Percentiles rank a stretch among this genome's conserved stretches.
Evolutionary conservation across 2,797 vertebrate genomes (phyloP).

Genomic region (Lophotriccus pileatus): DNA sequence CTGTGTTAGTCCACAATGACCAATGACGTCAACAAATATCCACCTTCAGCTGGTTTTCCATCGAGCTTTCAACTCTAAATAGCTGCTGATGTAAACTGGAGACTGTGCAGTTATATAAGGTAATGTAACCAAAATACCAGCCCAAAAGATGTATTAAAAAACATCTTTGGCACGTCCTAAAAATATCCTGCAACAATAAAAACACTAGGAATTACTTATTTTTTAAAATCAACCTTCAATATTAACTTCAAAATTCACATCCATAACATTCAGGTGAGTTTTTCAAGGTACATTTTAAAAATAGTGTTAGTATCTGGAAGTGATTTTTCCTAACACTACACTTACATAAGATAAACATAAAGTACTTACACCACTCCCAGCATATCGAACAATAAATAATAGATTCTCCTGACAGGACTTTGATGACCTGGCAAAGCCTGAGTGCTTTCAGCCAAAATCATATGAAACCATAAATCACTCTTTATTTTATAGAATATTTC

Average conservation of each 20-base stretch:
- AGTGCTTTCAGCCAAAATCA: slow-evolving; percentile 85
- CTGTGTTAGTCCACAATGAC: not conserved
- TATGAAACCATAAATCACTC: slow-evolving; percentile 86
- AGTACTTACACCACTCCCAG: slow-evolving; percentile 77
- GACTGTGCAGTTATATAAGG: not conserved
- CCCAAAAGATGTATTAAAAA: not conserved
- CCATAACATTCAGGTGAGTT: slow-evolving; percentile 33
- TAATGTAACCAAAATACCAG: not conserved
- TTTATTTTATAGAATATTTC: slow-evolving; percentile 86
- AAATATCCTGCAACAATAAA: slow-evolving; percentile 28
- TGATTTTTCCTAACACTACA: slow-evolving; percentile 76
- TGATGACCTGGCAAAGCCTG: slow-evolving; percentile 84
- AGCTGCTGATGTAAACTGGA: not conserved
- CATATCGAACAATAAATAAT: slow-evolving; percentile 83
- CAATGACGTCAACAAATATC: not conserved
- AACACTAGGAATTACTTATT: not conserved
- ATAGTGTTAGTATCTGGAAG: slow-evolving; percentile 68
- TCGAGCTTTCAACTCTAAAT: not conserved
- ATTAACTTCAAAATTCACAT: not conserved
- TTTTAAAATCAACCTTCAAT: not conserved
- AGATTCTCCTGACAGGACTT: slow-evolving; percentile 81
- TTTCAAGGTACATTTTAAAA: slow-evolving; percentile 37
- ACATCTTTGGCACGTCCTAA: not conserved
- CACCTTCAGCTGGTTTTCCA: not conserved
- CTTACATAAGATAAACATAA: slow-evolving; percentile 84